phyloP scores from a whole-genome alignment of 2,113 vertebrate genomes.

The Sylvicapra grimmia region DNA sequence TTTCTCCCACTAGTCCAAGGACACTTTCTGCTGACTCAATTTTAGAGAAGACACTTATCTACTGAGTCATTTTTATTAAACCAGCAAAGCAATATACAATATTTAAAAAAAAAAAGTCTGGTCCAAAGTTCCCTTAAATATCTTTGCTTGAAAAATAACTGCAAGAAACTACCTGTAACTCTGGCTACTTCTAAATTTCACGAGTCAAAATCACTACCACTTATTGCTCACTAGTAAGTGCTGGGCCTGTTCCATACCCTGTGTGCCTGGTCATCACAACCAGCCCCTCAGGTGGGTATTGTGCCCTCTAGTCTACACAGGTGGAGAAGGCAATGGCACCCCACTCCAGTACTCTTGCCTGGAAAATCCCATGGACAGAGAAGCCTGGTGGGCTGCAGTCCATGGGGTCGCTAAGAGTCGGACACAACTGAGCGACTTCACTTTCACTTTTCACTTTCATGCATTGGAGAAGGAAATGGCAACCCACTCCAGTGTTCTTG shows the following conservation, averaged over 20 bases:
- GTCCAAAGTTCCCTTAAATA: constrained; percentile 19
- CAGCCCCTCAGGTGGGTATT: background rate
- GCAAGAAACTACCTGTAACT: background rate
- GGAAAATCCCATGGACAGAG: too few species aligned
- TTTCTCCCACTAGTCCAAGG: background rate
- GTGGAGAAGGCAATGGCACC: too few species aligned
- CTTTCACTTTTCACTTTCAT: too few species aligned
- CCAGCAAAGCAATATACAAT: background rate
- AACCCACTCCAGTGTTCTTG: too few species aligned
- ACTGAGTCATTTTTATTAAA: constrained; percentile 26
- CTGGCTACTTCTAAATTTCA: background rate
- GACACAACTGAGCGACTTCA: too few species aligned
- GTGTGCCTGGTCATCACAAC: background rate
- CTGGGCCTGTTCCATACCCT: background rate
- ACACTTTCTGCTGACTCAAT: constrained; percentile 8
- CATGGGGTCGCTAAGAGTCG: too few species aligned
- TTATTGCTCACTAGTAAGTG: background rate
- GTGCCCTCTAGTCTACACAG: background rate
- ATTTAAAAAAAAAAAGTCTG: background rate
- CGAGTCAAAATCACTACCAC: background rate
- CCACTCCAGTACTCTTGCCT: too few species aligned
- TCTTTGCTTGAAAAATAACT: constrained; percentile 15
- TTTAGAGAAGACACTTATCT: constrained; percentile 41
- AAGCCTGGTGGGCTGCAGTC: too few species aligned
- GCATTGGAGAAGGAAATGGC: too few species aligned